Base-by-base conservation (phyloP, 2,113 vertebrate genomes). In the Urocitellus parryii region DNA sequence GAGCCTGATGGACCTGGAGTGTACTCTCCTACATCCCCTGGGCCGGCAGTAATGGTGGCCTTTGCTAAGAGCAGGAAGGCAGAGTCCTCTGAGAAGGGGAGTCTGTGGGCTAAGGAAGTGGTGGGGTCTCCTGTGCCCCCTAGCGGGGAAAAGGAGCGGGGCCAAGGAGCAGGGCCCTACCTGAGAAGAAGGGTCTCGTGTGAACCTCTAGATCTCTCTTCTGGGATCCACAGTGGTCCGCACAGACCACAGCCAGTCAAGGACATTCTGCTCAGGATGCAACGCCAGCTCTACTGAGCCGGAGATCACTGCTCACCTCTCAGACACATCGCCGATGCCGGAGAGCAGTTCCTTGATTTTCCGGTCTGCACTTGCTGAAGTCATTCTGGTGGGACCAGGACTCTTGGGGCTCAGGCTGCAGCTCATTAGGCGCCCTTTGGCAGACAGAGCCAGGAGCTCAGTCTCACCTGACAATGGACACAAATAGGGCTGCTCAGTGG, bases 261-360 rank as follows among this genome's bases (percentile, higher is more conserved):
- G 20, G 17, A 48, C 5, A 14, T 10, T 12, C 67, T 29, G 29
- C 13, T 70, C 67, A 88, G 56, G 12, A 22, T 1, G 18, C 8
- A 24, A 48, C 2, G 5, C 48, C 0, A 14, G 73, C n/a, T 74
- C 81, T 1, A 1, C 11, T 0, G 2, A 65, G 56, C 32, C 1
- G 0, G 1, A 12, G 48, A 17, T 18, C 4, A 1, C 27, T 1
- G 10, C 85, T 84, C 95, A 99, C 99, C 99, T 99, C 96, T 99
- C 99, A 0, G 99, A 99, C 65, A 99, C 98, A 1, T 99, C 98
- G 73, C 99, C 99, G 0, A 99, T 99, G 16, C 99, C 99, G 0
- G 99, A 99, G 0, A 99, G 98, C 53, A 99, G 97, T 87, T 99
- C 99, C 93, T 98, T 99, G 45, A 99, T 98, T 82, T 98, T 99